phyloP scores from a whole-genome alignment of 2,113 vertebrate species.

The Sula dactylatra region DNA sequence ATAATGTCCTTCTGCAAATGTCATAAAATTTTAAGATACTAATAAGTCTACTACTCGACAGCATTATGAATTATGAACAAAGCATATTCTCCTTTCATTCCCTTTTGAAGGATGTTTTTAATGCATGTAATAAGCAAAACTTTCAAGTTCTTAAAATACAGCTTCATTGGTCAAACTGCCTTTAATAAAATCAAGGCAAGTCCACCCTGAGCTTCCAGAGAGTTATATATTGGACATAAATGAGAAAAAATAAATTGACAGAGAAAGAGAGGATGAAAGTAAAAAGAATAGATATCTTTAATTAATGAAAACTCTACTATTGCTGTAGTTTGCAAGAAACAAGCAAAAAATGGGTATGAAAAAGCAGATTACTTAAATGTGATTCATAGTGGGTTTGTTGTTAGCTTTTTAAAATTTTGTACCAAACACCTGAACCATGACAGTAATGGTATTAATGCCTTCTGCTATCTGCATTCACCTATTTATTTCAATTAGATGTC shows the following conservation, averaged over 20 bases:
- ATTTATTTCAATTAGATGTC: background rate
- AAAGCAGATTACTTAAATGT: background rate
- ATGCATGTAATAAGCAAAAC: slow-evolving; percentile 31
- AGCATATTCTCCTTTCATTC: slow-evolving; percentile 5
- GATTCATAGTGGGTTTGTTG: background rate
- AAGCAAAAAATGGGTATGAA: background rate
- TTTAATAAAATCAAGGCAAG: background rate
- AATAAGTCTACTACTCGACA: slow-evolving; percentile 55
- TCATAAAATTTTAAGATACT: slow-evolving; percentile 66
- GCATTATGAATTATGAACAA: slow-evolving; percentile 62
- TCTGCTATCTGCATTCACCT: background rate
- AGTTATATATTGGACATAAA: background rate
- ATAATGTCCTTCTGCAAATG: slow-evolving; percentile 50
- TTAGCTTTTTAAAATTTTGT: background rate
- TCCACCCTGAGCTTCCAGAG: background rate
- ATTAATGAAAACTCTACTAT: background rate
- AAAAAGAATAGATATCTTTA: background rate
- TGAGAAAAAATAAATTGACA: background rate
- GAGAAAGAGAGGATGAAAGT: background rate
- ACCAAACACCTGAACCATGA: background rate
- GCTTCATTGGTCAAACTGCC: background rate
- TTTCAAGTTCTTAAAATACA: background rate
- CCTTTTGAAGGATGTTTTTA: slow-evolving; percentile 31
- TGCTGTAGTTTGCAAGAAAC: background rate
- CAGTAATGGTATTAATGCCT: background rate